phyloP scores from a whole-genome alignment of 2,888 invertebrate genomes.

The Conus canariensis region DNA sequence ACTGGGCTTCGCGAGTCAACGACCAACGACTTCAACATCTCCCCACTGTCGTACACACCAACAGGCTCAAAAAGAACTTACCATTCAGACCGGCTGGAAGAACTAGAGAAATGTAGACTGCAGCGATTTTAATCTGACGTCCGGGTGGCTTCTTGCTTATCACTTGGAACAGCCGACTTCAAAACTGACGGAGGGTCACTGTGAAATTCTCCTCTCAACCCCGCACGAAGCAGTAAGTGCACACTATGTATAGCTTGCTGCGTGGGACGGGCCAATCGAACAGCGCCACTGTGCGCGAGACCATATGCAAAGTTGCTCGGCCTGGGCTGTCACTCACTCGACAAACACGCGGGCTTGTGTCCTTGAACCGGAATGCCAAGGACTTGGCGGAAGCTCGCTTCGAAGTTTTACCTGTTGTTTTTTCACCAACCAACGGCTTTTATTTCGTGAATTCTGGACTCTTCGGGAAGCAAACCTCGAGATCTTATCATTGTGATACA shows the following conservation, averaged over 20 bases:
- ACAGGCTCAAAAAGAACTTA: not conserved
- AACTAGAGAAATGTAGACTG: no score
- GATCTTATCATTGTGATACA: not conserved
- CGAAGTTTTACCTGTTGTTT: not conserved
- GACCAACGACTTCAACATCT: not conserved
- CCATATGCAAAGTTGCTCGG: constrained; percentile 33
- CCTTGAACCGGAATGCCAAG: constrained; percentile 37
- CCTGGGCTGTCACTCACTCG: constrained; percentile 27
- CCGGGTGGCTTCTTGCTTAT: no score
- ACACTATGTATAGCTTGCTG: constrained; percentile 2
- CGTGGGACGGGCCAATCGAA: constrained; percentile 23
- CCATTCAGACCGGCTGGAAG: not conserved
- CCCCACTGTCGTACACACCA: not conserved
- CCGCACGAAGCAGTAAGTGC: not conserved
- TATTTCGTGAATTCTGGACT: no score
- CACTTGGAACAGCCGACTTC: not conserved
- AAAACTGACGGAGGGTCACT: not conserved
- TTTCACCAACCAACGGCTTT: no score
- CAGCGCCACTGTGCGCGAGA: constrained; percentile 25
- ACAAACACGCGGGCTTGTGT: constrained; percentile 26
- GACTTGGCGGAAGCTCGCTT: constrained; percentile 24
- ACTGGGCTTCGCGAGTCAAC: constrained; percentile 17
- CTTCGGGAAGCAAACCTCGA: no score
- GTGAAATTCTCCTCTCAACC: not conserved
- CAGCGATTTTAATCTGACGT: no score